phyloP scores from a whole-genome alignment of 1,140 invertebrate genomes.

The Zaprionus taronus region DNA sequence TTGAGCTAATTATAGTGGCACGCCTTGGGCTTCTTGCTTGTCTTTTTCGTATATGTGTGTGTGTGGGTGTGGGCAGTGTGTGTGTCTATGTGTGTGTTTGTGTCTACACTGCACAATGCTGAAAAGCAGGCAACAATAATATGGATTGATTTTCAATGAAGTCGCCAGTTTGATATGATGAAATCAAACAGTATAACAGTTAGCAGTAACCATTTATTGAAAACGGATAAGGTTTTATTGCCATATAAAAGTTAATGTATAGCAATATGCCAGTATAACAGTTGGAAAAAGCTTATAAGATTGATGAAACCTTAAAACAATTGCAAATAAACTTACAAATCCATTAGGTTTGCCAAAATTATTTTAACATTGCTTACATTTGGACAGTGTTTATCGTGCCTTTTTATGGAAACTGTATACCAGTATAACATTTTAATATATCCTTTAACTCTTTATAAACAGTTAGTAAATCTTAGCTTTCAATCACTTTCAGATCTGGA shows the following conservation, averaged over 20 bases:
- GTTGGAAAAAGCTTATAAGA: no score
- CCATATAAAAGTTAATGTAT: background rate
- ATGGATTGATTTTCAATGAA: conserved; percentile 65
- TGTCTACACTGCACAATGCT: conserved; percentile 23
- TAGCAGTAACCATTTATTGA: background rate
- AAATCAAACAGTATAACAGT: background rate
- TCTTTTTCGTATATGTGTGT: background rate
- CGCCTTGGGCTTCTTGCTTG: conserved; percentile 63
- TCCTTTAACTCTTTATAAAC: no score
- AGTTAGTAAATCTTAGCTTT: background rate
- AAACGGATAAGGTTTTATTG: no score
- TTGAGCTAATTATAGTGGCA: conserved; percentile 74
- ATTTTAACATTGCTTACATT: background rate
- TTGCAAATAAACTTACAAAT: no score
- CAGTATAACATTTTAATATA: no score
- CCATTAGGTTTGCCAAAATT: no score
- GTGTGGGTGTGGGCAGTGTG: background rate
- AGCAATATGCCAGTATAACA: background rate
- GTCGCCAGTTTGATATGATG: conserved; percentile 3
- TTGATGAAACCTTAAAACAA: no score
- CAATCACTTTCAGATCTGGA: conserved; percentile 91
- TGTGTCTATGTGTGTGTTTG: background rate
- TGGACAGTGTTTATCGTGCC: background rate
- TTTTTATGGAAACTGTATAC: no score
- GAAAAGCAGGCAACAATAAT: conserved; percentile 71